These are phyloP conservation scores for Xerus rutilus DNA, from an alignment of 2,797 vertebrate genomes.

Conservation along the genomic window DNA sequence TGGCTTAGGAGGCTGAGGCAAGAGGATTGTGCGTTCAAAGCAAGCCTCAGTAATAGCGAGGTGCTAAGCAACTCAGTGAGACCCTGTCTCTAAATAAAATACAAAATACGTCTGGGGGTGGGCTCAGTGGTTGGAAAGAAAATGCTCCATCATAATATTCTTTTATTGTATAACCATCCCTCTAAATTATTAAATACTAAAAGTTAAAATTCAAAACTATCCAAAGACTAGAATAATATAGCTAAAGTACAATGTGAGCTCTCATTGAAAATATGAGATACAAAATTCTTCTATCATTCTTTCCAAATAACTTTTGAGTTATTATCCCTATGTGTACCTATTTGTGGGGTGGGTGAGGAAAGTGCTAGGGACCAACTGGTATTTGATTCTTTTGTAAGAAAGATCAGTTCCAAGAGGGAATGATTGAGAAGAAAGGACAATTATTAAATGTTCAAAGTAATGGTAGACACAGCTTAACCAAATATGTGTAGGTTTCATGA, in stretches of 20 bases:
- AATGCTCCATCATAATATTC: not conserved
- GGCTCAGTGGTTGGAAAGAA: not conserved
- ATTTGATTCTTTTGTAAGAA: not conserved
- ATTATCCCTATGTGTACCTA: not conserved
- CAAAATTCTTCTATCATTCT: not conserved
- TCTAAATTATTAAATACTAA: not conserved
- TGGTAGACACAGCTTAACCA: not conserved
- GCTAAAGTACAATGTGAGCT: not conserved
- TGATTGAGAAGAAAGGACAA: not conserved
- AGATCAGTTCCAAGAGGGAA: not conserved
- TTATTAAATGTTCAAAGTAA: not conserved
- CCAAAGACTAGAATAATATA: not conserved
- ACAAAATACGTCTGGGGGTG: no score
- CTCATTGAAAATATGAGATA: not conserved
- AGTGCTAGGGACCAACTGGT: not conserved
- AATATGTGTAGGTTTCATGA: not conserved
- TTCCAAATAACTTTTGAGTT: not conserved
- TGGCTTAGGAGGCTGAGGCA: no score
- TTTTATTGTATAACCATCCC: not conserved
- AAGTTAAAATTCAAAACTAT: not conserved
- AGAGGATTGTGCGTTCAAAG: no score
- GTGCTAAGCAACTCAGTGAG: no score
- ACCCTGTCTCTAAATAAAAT: no score
- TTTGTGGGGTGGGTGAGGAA: not conserved
- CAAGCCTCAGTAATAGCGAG: no score